Evolutionary conservation across 2,888 invertebrate species (phyloP), one percentile per base, ranked within the genome.

Genomic region (Labia minor): DNA sequence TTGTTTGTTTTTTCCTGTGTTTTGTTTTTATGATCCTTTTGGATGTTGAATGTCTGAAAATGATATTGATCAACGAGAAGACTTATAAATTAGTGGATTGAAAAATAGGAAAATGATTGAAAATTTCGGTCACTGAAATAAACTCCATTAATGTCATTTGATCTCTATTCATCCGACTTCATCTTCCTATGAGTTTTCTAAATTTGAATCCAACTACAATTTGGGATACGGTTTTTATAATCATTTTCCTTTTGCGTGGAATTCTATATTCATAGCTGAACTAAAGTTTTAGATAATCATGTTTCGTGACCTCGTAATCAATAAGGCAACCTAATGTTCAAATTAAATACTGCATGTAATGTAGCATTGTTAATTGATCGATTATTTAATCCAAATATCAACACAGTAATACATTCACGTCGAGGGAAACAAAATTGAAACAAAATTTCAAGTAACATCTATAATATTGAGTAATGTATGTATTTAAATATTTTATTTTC

Each of bases 291-390:
- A 49, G 49, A 49, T 49, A 49, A 49, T 4, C 6, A 4, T 49
- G 14, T 49, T 49, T n/a, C 49, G 49, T 49, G 49, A 49, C 49
- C 49, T 49, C 49, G 16, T 49, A 49, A 49, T 49, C 49, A 49
- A 49, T 49, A 49, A 49, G 16, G 49, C 49, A 14, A 49, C 49
- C n/a, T 49, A 49, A 49, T 49, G 49, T 49, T 49, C 3, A 14
- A 49, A 14, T 49, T 49, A 49, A 49, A 49, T 14, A 49, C 49
- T 16, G 49, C 49, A 49, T 49, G 49, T 49, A 49, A 49, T 14
- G 16, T 49, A 49, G 49, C 49, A 49, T 49, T 49, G 49, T 49
- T 49, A 8, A 49, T 49, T 49, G 6, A 49, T 49, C 49, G 49
- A 49, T 49, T 49, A 49, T 4, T 49, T 49, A 49, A 49, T 49